Evolutionary conservation across 2,797 vertebrate species (phyloP).

Genomic region (Pipistrellus pygmaeus): DNA sequence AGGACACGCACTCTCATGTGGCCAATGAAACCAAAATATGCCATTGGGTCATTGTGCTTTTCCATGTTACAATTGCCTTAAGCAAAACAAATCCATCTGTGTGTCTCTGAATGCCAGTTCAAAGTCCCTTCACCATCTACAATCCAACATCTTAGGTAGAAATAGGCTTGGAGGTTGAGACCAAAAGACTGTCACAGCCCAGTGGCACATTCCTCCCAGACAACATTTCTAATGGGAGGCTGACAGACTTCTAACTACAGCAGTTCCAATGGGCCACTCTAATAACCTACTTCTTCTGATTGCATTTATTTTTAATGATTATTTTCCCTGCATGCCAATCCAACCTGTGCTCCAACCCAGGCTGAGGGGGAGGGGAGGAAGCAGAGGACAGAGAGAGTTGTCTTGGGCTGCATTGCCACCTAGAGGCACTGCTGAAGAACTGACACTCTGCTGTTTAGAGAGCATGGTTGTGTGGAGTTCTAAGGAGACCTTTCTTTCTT

Average conservation of each 20-base stretch:
- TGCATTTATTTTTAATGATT: constrained; percentile 66
- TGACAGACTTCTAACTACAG: constrained; percentile 75
- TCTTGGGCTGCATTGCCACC: constrained; percentile 85
- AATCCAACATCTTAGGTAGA: constrained; percentile 53
- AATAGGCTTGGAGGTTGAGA: neutral
- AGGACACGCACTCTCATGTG: neutral
- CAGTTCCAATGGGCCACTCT: constrained; percentile 36
- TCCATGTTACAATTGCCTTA: neutral
- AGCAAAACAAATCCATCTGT: constrained; percentile 58
- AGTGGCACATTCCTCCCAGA: constrained; percentile 62
- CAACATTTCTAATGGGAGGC: constrained; percentile 66
- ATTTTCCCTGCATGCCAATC: constrained; percentile 66
- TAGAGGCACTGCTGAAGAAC: constrained; percentile 44
- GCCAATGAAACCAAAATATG: neutral
- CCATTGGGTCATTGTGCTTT: neutral
- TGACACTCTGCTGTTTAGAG: neutral
- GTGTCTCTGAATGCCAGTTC: neutral
- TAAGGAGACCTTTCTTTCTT: neutral
- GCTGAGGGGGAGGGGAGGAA: neutral
- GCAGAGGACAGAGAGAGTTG: neutral
- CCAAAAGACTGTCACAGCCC: constrained; percentile 49
- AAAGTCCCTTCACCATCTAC: constrained; percentile 11
- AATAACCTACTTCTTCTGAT: constrained; percentile 78
- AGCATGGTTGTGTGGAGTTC: neutral
- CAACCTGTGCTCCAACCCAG: neutral